These are phyloP conservation scores for Microplitis demolitor DNA, from an alignment of 1,140 invertebrate species.

Conservation along the genomic window DNA sequence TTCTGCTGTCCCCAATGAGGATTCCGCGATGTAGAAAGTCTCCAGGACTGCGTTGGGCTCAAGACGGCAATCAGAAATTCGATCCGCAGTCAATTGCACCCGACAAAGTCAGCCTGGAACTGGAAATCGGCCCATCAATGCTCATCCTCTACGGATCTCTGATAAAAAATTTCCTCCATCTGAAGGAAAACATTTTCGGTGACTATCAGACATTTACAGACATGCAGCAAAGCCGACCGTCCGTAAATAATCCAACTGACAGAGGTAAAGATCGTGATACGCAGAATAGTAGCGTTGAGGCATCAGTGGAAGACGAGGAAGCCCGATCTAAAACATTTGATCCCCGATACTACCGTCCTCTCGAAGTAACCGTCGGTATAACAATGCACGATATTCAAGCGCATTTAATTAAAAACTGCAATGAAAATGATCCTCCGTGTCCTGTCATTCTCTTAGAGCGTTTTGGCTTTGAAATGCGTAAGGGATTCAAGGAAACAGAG, in stretches of 20 bases:
- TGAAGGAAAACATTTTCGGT: conserved; percentile 96
- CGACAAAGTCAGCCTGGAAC: conserved; percentile 87
- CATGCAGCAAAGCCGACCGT: conserved; percentile 72
- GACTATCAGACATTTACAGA: conserved; percentile 93
- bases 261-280: conserved; percentile 58
- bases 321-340: conserved; percentile 73
- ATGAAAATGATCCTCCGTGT: conserved; percentile 84
- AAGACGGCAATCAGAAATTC: conserved; percentile 75
- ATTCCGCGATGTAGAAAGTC: conserved; percentile 80
- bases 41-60: conserved; percentile 70
- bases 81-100: conserved; percentile 82
- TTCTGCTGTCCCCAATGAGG: conserved; percentile 86
- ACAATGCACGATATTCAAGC: conserved; percentile 94
- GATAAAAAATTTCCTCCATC: conserved; percentile 83
- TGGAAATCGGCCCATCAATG: conserved; percentile 92
- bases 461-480: conserved; percentile 96
- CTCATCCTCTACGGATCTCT: conserved; percentile 88
- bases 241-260: conserved; percentile 38
- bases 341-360: conserved; percentile 82
- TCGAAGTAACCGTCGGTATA: conserved; percentile 91
- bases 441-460: conserved; percentile 88
- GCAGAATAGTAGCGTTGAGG: conserved; percentile 57
- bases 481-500: conserved; percentile 87
- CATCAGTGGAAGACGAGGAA: conserved; percentile 63
- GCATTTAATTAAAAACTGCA: conserved; percentile 89